Evolutionary conservation across 2,113 vertebrate genomes (phyloP), one percentile per base, ranked within the genome.

Genomic region (Rhinolophus sinicus): DNA sequence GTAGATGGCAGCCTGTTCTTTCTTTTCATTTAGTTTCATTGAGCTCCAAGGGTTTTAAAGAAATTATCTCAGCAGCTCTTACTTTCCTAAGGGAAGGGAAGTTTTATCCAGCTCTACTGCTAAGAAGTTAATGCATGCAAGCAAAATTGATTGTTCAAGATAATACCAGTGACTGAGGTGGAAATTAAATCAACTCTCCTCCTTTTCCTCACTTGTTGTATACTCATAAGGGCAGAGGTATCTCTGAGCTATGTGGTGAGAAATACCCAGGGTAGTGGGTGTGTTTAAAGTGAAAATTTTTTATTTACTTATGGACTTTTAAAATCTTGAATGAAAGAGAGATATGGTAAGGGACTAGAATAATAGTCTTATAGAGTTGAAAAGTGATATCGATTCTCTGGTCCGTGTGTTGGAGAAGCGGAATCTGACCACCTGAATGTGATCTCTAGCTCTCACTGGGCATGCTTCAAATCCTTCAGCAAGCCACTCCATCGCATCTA

Each of bases 51-150:
- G 88, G 18, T 76, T 89, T 93, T 82, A 52, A 52, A 70, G 64
- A 93, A 87, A 83, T 97, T 52, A 77, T 44, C 64, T 88, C 50
- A 22, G 33, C 78, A 72, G 64, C 16, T 87, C 64, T 83, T 83
- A 33, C 50, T 65, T 95, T n/a, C 90, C 75, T 14, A 15, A 73
- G 54, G 60, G 72, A 82, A 69, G 50, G 28, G 38, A 81, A 75
- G n/a, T 96, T 93, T 70, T 69, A 72, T 75, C 67, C 21, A 24
- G 86, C 8, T 86, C 76, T 30, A 22, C 14, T 83, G 44, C 69
- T 78, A 60, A 91, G 54, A 89, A 82, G 75, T 58, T 54, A 78
- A 62, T 67, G 18, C 54, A 80, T 9, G n/a, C 18, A 62, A 72
- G 30, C 24, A 82, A 86, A 93, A 92, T 82, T 50, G 64, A 60